These are phyloP conservation scores for Teleogryllus oceanicus DNA, from an alignment of 2,888 invertebrate species.

Conservation along the genomic window DNA sequence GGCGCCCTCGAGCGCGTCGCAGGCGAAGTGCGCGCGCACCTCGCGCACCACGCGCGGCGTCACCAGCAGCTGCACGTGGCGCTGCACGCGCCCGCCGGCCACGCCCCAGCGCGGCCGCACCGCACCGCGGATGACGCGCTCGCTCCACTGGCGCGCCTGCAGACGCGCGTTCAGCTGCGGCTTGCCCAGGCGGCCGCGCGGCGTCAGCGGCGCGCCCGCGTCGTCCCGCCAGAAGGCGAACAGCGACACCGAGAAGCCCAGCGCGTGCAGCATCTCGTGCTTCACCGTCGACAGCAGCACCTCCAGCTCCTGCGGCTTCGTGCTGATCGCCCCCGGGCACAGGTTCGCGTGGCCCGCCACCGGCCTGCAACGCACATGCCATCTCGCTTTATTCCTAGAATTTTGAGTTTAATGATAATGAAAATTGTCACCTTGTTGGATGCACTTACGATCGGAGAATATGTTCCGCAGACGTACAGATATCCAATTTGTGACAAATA, in stretches of 20 bases:
- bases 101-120: constrained; percentile 69
- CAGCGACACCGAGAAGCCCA: constrained; percentile 94
- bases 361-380: constrained; percentile 60
- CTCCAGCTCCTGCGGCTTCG: constrained; percentile 84
- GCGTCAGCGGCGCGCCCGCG: constrained; percentile 82
- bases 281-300: constrained; percentile 93
- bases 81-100: constrained; percentile 67
- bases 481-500: no score
- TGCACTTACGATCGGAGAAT: no score
- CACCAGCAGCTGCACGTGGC: constrained; percentile 80
- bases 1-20: constrained; percentile 84
- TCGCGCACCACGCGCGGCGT: constrained; percentile 87
- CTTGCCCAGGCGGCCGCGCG: constrained; percentile 75
- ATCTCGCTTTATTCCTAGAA: no score
- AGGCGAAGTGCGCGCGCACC: constrained; percentile 84
- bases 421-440: no score
- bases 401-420: no score
- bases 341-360: constrained; percentile 98
- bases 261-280: constrained; percentile 96
- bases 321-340: constrained; percentile 91
- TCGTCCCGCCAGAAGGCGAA: constrained; percentile 95
- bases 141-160: constrained; percentile 93
- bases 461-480: no score
- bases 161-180: constrained; percentile 82
- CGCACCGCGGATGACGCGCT: constrained; percentile 71